Evolutionary conservation across 2,888 invertebrate genomes (phyloP).

Genomic region (Copidosoma aretas): DNA sequence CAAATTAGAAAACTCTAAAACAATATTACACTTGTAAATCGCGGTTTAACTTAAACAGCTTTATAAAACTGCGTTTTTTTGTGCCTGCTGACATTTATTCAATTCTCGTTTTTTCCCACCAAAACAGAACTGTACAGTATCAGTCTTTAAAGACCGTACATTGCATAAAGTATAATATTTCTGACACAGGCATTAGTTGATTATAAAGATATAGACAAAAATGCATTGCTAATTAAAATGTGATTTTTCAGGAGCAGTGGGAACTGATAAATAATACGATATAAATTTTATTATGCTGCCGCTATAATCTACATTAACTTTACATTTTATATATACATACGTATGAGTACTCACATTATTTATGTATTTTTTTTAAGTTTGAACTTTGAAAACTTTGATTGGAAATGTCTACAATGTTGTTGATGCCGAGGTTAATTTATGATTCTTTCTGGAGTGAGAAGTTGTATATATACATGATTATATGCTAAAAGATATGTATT

Average conservation of each 20-base stretch:
- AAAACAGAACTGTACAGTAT: conserved; percentile 14
- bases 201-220: conserved; percentile 15
- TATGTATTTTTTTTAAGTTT: conserved; percentile 36
- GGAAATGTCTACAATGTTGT: conserved; percentile 12
- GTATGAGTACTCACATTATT: conserved; percentile 13
- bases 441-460: conserved; percentile 2
- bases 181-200: not conserved
- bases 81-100: too few relatives aligned
- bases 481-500: not conserved
- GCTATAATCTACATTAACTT: conserved; percentile 30
- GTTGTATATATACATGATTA: conserved; percentile 10
- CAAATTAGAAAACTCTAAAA: conserved; percentile 14
- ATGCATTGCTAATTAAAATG: conserved; percentile 23
- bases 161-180: not conserved
- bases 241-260: conserved; percentile 20
- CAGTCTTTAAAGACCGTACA: conserved; percentile 14
- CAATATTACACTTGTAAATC: conserved; percentile 18
- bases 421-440: conserved; percentile 1
- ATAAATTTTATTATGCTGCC: conserved; percentile 36
- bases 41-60: conserved; percentile 20
- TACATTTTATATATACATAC: conserved; percentile 33
- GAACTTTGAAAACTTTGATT: conserved; percentile 1
- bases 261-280: conserved; percentile 29
- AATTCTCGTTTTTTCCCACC: conserved; percentile 22
- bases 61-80: conserved; percentile 17